Conservation (phyloP, 2,797 vertebrate species). For the Eospalax fontanierii region DNA sequence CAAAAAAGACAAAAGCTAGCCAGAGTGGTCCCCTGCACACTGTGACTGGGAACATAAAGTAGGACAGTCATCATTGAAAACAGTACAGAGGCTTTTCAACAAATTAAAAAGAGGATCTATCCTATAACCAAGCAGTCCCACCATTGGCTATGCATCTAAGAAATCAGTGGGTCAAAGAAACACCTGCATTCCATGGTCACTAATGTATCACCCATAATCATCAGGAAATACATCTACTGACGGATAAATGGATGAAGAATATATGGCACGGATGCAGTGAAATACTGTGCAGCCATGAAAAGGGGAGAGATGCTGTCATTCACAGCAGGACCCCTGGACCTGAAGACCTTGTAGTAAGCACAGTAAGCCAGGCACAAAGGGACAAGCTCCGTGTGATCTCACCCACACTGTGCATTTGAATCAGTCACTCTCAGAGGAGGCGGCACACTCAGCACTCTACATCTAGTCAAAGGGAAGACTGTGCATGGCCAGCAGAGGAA, state of each 20-base stretch:
- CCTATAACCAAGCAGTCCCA: background rate
- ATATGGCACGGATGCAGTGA: fast-evolving
- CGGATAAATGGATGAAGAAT: background rate
- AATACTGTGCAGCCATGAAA: background rate
- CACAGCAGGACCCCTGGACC: background rate
- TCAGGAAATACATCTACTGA: background rate
- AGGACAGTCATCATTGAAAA: background rate
- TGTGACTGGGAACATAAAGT: background rate
- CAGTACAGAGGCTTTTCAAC: background rate
- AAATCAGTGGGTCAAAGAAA: background rate
- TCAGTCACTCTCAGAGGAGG: background rate
- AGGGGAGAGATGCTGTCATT: background rate
- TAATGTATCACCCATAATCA: too few relatives aligned
- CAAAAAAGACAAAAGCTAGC: background rate
- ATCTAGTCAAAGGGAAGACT: background rate
- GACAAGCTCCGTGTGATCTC: too few relatives aligned
- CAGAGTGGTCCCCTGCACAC: background rate
- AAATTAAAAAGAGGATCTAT: background rate
- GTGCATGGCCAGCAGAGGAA: background rate
- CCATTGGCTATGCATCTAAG: background rate
- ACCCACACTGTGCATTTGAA: too few relatives aligned
- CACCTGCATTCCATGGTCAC: too few relatives aligned
- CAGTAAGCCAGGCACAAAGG: background rate
- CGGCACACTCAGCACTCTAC: background rate
- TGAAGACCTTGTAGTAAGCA: background rate